Evolutionary conservation across 2,113 vertebrate genomes (phyloP).

Genomic region (Ptilonorhynchus violaceus): DNA sequence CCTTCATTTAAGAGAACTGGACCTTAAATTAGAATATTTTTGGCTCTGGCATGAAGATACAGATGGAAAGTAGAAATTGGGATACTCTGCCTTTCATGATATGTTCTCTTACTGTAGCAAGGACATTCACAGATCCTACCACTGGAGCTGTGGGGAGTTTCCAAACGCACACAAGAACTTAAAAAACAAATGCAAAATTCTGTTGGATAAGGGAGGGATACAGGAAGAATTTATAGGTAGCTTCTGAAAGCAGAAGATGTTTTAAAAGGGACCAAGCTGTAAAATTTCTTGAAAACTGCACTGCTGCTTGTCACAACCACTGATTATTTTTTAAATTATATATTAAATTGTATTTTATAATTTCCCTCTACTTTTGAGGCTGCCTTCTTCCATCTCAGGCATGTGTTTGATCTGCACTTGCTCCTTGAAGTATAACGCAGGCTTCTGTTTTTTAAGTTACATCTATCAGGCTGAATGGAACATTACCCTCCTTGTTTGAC

Average conservation of each 20-base stretch:
- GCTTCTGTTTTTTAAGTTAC: neutral
- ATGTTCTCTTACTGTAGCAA: neutral
- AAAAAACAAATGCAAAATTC: neutral
- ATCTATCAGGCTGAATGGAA: neutral
- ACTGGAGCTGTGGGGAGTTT: neutral
- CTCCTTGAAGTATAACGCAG: neutral
- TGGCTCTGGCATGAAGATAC: neutral
- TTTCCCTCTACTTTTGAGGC: neutral
- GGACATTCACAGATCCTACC: neutral
- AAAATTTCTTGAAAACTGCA: neutral
- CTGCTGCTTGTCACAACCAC: neutral
- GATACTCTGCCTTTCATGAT: neutral
- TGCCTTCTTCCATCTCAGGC: neutral
- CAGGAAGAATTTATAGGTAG: neutral
- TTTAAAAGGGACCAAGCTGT: neutral
- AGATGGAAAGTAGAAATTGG: neutral
- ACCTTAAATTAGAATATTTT: neutral
- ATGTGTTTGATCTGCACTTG: neutral
- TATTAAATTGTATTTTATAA: neutral
- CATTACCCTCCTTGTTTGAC: slow-evolving; percentile 24
- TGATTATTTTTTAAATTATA: neutral
- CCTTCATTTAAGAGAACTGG: neutral
- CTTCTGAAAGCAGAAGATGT: neutral
- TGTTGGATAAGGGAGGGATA: neutral
- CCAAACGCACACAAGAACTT: neutral